These are phyloP conservation scores for Drosophila greeni DNA, from an alignment of 2,888 invertebrate genomes.

Conservation along the genomic window DNA sequence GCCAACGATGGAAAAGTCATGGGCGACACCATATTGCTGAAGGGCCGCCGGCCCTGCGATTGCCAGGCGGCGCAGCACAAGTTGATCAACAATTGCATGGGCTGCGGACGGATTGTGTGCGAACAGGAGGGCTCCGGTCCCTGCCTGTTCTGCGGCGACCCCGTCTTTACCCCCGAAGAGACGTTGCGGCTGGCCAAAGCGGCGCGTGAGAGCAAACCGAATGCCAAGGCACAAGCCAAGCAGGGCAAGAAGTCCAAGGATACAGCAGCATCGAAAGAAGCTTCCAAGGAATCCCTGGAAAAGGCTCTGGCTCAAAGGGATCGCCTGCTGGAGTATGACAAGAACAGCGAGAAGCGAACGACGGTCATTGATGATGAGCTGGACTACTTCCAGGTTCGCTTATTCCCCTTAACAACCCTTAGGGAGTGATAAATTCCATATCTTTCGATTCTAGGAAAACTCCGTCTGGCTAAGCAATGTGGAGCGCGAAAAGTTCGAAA, in stretches of 20 bases:
- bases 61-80: slow-evolving; percentile 95
- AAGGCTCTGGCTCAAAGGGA: slow-evolving; percentile 89
- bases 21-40: slow-evolving; percentile 81
- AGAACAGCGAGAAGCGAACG: slow-evolving; percentile 82
- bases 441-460: slow-evolving; percentile 75
- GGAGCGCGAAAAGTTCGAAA: slow-evolving; percentile 84
- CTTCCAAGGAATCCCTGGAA: slow-evolving; percentile 78
- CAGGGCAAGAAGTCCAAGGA: slow-evolving; percentile 21
- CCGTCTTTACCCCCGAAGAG: slow-evolving; percentile 89
- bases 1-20: slow-evolving; percentile 83
- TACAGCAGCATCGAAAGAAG: not conserved
- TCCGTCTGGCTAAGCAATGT: slow-evolving; percentile 89
- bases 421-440: no score
- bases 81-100: slow-evolving; percentile 94
- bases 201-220: slow-evolving; percentile 1
- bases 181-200: slow-evolving; percentile 82
- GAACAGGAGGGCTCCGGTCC: slow-evolving; percentile 97
- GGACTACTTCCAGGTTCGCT: slow-evolving; percentile 87
- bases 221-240: not conserved
- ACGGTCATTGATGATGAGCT: slow-evolving; percentile 89
- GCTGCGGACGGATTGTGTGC: slow-evolving; percentile 97
- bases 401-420: no score
- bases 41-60: slow-evolving; percentile 91
- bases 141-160: slow-evolving; percentile 92
- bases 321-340: slow-evolving; percentile 90